Conservation (phyloP, 1,140 invertebrate species). For the Spodoptera litura region DNA sequence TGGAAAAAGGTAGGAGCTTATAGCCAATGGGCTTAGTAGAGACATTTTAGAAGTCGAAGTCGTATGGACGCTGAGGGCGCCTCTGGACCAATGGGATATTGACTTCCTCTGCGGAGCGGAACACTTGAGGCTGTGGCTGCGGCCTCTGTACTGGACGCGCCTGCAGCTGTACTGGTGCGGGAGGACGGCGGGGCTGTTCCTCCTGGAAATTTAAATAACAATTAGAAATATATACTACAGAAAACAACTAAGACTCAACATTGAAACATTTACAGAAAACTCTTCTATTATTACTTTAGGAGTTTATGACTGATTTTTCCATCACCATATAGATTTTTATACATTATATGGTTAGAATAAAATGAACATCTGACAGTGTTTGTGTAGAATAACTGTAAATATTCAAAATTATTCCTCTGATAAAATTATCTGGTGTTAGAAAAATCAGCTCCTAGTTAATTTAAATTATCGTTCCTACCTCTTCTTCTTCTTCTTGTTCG, state of each 20-base stretch:
- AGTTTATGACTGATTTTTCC: too few relatives aligned
- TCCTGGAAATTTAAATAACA: constrained; percentile 54
- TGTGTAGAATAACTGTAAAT: too few relatives aligned
- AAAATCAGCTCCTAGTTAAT: too few relatives aligned
- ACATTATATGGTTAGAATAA: too few relatives aligned
- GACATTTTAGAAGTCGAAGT: constrained; percentile 77
- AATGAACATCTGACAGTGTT: too few relatives aligned
- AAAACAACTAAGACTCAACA: too few relatives aligned
- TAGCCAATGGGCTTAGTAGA: constrained; percentile 3
- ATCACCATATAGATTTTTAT: too few relatives aligned
- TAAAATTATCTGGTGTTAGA: too few relatives aligned
- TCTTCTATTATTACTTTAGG: too few relatives aligned
- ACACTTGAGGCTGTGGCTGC: constrained; percentile 88
- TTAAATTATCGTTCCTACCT: constrained; percentile 53
- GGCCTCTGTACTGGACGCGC: constrained; percentile 69
- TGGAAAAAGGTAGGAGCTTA: constrained; percentile 27
- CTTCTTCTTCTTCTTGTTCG: constrained; percentile 88
- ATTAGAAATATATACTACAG: not conserved
- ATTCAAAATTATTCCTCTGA: too few relatives aligned
- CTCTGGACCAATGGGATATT: constrained; percentile 94
- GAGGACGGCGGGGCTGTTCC: constrained; percentile 64
- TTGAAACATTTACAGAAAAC: too few relatives aligned
- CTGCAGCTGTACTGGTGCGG: constrained; percentile 57
- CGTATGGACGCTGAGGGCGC: constrained; percentile 81
- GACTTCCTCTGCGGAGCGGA: constrained; percentile 93